Base-by-base conservation (phyloP, 1,140 invertebrate species). In the Gryon sp. region DNA sequence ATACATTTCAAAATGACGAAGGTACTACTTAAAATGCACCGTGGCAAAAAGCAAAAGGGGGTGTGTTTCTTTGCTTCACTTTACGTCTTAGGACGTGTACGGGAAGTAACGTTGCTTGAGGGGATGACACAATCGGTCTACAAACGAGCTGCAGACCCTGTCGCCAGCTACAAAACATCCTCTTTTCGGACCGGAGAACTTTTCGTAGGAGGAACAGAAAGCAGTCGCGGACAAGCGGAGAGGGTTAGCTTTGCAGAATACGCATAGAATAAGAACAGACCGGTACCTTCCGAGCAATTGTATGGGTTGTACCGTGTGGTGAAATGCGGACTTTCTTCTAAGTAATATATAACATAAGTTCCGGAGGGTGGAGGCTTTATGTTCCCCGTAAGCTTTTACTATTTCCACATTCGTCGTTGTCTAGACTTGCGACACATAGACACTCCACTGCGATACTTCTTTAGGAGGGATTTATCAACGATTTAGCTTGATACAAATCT, bases 91-190 rank as follows among this genome's bases (percentile, higher is more conserved):
- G 50, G 69, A 57, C 69, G 59, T 73, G 50, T 59, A 50, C 40
- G 59, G 68, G 57, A 62, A 62, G 24, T 26, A 8, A 32, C 48
- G 48, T 59, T 14, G 52, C 53, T 36, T 24, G 48, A 32, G 41
- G 38, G 70, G 52, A 65, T 63, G 70, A 43, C 52, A 74, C 52
- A 59, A 74, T 74, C 52, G 70, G 59, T 74, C 59, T 66, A 74
- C 70, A 74, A 74, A 65, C 70, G 70, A 74, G 68, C 57, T 32
- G 46, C 12, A 46, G 20, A 59, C 59, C 59, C 43, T 57, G 69
- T 59, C 69, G 69, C 59, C 68, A 59, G 63, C 68, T 53, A 73
- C 57, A 73, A 57, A 73, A 73, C 68, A 63, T 55, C 57, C 48
- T 73, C 69, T 30, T 20, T 50, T 59, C 24, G 52, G 52, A 59